Evolutionary conservation across 2,888 invertebrate genomes (phyloP).

Genomic region (Eumacrocentrus americanus): DNA sequence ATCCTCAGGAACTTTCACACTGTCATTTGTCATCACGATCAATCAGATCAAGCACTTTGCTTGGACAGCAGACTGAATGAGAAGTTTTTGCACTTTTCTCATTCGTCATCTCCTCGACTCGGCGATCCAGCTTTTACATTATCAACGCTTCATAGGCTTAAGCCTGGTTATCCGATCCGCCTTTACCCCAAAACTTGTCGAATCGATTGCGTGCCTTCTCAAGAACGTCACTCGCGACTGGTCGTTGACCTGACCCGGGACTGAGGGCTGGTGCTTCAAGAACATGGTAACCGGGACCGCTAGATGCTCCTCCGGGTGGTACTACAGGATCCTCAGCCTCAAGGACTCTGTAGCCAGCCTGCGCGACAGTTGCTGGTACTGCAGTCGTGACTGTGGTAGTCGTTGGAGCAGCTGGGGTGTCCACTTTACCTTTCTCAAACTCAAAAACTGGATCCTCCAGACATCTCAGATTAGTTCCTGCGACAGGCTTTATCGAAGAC

Average conservation of each 20-base stretch:
- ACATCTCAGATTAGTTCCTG: conserved; percentile 64
- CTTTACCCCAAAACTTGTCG: conserved; percentile 83
- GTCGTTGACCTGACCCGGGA: conserved; percentile 48
- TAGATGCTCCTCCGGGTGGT: conserved; percentile 43
- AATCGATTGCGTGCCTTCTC: conserved; percentile 83
- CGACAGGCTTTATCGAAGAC: conserved; percentile 56
- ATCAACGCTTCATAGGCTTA: too few relatives aligned
- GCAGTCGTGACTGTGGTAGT: conserved; percentile 29
- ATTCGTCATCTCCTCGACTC: background rate
- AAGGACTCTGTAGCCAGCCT: conserved; percentile 66
- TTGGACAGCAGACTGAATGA: too few relatives aligned
- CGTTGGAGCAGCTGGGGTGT: conserved; percentile 38
- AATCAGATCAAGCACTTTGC: too few relatives aligned
- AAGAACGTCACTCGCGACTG: conserved; percentile 75
- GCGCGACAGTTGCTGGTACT: conserved; percentile 49
- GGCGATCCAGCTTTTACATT: background rate
- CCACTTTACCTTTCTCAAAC: conserved; percentile 57
- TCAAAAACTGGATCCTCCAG: conserved; percentile 67
- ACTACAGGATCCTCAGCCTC: conserved; percentile 62
- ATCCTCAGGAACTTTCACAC: conserved; percentile 20
- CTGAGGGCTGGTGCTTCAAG: conserved; percentile 56
- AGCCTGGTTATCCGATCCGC: conserved; percentile 52
- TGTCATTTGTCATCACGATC: background rate
- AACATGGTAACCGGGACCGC: conserved; percentile 55
- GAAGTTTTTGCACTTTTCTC: background rate